These are phyloP conservation scores for Agapostemon virescens DNA, from an alignment of 2,888 invertebrate genomes.

Conservation along the genomic window DNA sequence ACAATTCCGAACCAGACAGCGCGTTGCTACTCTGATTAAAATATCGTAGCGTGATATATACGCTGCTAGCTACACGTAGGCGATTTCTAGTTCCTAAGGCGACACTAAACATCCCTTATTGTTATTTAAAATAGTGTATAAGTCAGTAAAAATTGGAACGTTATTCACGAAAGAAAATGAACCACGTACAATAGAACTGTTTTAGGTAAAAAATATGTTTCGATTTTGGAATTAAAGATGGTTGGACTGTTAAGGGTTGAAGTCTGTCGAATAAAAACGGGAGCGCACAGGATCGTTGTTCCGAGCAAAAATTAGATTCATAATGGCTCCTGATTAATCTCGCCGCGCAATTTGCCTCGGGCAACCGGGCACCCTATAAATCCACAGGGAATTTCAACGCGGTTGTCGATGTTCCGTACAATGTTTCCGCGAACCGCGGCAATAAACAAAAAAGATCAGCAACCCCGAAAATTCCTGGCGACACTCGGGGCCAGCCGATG, in stretches of 20 bases:
- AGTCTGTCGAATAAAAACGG: not conserved
- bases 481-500: not conserved
- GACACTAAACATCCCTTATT: too few species aligned
- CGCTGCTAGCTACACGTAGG: too few species aligned
- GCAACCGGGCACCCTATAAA: not conserved
- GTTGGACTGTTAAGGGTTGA: not conserved
- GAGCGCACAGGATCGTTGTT: not conserved
- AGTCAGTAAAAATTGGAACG: too few species aligned
- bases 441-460: not conserved
- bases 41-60: too few species aligned
- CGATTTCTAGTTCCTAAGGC: too few species aligned
- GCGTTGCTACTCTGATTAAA: too few species aligned
- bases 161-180: too few species aligned
- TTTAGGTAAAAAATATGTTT: too few species aligned
- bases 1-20: too few species aligned
- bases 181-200: too few species aligned
- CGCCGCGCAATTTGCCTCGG: not conserved
- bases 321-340: not conserved
- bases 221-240: too few species aligned
- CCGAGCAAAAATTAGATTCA: not conserved
- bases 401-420: not conserved
- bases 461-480: conserved; percentile 2
- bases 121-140: too few species aligned
- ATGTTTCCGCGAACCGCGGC: not conserved
- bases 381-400: not conserved